phyloP scores from a whole-genome alignment of 2,888 invertebrate genomes.

The Pachymerium ferrugineum region DNA sequence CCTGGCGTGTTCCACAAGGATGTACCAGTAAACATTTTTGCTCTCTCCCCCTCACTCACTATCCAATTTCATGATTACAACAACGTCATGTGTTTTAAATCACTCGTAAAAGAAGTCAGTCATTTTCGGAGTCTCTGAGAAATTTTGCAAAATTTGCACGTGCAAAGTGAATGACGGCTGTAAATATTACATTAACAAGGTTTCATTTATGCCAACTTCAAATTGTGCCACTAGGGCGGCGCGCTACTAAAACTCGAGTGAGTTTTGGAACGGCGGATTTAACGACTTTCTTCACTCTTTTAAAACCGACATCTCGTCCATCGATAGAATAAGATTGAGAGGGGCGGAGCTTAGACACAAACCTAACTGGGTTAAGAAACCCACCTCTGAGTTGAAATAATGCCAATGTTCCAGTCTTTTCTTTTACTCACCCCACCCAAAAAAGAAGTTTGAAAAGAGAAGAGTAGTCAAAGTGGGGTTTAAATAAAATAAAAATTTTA shows the following conservation, averaged over 20 bases:
- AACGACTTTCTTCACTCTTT: slow-evolving; percentile 7
- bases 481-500: slow-evolving; percentile 23
- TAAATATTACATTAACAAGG: background rate
- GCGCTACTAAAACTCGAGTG: background rate
- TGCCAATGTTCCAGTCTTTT: background rate
- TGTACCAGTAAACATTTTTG: slow-evolving; percentile 24
- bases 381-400: slow-evolving; percentile 1
- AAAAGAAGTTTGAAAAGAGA: slow-evolving; percentile 20
- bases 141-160: background rate
- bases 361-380: background rate
- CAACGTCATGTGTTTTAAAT: background rate
- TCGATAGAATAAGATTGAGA: background rate
- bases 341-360: background rate
- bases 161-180: too few species aligned
- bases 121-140: background rate
- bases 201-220: background rate
- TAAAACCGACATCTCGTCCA: background rate
- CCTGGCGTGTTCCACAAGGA: slow-evolving; percentile 27
- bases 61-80: slow-evolving; percentile 10
- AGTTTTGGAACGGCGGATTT: background rate
- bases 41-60: background rate
- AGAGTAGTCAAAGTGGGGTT: slow-evolving; percentile 15
- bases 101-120: slow-evolving; percentile 1
- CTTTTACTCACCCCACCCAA: slow-evolving; percentile 24
- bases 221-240: slow-evolving; percentile 19